Conservation (phyloP, 2,888 invertebrate species). For the Malthinus flaveolus region DNA sequence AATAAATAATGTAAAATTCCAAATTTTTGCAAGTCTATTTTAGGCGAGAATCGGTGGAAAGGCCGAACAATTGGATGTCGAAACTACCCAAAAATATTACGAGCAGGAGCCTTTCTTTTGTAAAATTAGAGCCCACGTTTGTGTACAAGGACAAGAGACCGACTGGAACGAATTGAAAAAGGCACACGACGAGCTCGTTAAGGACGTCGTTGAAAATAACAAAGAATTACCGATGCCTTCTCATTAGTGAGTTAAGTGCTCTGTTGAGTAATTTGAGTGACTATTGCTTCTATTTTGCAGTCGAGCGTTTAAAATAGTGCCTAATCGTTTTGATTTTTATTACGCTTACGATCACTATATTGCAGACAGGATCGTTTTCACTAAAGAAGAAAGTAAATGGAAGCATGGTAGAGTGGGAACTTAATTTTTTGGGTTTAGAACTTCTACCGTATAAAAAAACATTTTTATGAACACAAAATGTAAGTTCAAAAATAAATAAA, state of each 20-base stretch:
- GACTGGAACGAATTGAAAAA: slow-evolving; percentile 56
- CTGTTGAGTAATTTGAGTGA: neutral
- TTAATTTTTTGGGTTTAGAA: slow-evolving; percentile 35
- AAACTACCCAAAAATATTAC: slow-evolving; percentile 49
- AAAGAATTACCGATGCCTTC: slow-evolving; percentile 53
- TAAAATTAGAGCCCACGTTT: slow-evolving; percentile 56
- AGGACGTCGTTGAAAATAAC: slow-evolving; percentile 44
- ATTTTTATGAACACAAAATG: no score
- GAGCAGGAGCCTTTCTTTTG: slow-evolving; percentile 54
- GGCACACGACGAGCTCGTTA: slow-evolving; percentile 52
- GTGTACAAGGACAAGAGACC: slow-evolving; percentile 52
- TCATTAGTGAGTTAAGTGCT: slow-evolving; percentile 52
- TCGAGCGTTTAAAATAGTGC: slow-evolving; percentile 53
- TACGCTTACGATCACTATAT: slow-evolving; percentile 50
- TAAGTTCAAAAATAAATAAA: no score
- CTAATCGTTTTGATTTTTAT: slow-evolving; percentile 57
- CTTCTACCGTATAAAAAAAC: no score
- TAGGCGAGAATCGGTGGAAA: slow-evolving; percentile 56
- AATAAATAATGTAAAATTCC: slow-evolving; percentile 4
- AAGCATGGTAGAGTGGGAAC: slow-evolving; percentile 48
- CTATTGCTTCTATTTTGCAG: neutral
- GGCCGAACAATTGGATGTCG: slow-evolving; percentile 45
- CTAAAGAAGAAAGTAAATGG: slow-evolving; percentile 45
- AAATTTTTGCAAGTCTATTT: slow-evolving; percentile 4
- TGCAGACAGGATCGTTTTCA: slow-evolving; percentile 55